Evolutionary conservation across 2,888 invertebrate genomes (phyloP).

Genomic region (Idaea biselata): DNA sequence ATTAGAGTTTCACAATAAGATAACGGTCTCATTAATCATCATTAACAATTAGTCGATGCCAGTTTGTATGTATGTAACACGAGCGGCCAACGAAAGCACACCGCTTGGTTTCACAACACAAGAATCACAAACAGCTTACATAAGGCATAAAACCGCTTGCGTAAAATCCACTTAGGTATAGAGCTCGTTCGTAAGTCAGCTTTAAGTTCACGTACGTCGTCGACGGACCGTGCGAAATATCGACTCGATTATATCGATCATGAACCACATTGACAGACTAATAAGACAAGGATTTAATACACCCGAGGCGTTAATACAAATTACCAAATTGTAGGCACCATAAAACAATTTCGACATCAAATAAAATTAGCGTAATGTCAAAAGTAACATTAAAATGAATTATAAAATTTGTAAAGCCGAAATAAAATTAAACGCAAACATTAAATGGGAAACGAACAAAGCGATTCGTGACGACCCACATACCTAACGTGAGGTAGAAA

Average conservation of each 20-base stretch:
- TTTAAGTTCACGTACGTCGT: slow-evolving; percentile 63
- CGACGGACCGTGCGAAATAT: slow-evolving; percentile 54
- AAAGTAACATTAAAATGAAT: slow-evolving; percentile 18
- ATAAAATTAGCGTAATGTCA: slow-evolving; percentile 7
- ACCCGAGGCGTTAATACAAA: slow-evolving; percentile 18
- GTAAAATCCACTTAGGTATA: slow-evolving; percentile 67
- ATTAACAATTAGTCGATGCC: slow-evolving; percentile 54
- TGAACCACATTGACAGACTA: slow-evolving; percentile 38
- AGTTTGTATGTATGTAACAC: slow-evolving; percentile 44
- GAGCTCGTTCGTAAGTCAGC: slow-evolving; percentile 58
- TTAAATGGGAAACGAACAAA: slow-evolving; percentile 58
- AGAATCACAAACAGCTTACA: slow-evolving; percentile 68
- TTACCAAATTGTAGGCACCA: slow-evolving; percentile 18
- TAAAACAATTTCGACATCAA: slow-evolving; percentile 15
- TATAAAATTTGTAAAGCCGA: slow-evolving; percentile 24
- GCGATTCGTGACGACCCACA: slow-evolving; percentile 64
- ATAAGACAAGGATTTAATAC: slow-evolving; percentile 28
- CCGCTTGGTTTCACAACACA: slow-evolving; percentile 59
- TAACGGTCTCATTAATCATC: slow-evolving; percentile 50
- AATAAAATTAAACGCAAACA: slow-evolving; percentile 34
- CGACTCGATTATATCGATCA: slow-evolving; percentile 47
- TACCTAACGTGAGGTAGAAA: slow-evolving; percentile 47
- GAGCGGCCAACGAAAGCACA: slow-evolving; percentile 57
- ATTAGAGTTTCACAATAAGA: slow-evolving; percentile 36
- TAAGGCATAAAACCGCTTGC: slow-evolving; percentile 62